Base-by-base conservation (phyloP, 2,888 invertebrate species). In the Chelonus formosanus region DNA sequence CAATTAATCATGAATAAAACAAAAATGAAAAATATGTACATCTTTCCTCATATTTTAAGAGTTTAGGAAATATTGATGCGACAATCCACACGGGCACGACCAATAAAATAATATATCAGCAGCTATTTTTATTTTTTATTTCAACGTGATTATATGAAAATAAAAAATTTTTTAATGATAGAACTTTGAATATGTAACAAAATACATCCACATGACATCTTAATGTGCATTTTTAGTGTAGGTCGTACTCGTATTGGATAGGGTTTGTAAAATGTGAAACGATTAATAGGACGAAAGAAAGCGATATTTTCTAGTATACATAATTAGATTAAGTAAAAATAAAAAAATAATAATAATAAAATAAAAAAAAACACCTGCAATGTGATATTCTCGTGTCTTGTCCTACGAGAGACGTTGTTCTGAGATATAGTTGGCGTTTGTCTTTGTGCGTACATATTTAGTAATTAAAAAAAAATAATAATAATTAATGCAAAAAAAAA, bases 371-470 rank as follows among this genome's bases (percentile, higher is more conserved):
- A 80, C 79, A 79, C 77, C 79, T 75, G 78, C 78, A 79, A 80
- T 82, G 82, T 82, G 81, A 82, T 82, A 82, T 81, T 81, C 81
- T 82, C 81, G 82, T 82, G 82, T 82, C 81, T 82, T 82, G 82
- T 82, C 80, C 74, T 76, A 81, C 81, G 80, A 79, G 80, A 81
- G 81, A 80, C 78, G 78, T 80, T 80, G 78, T 81, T 78, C 74
- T 78, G 76, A 75, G 72, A 73, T 75, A 71, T 73, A 74, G 69
- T 73, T 71, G 70, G 68, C 69, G 69, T 71, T 74, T 69, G 74
- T 69, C 69, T 71, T 70, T 68, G 69, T 67, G 69, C 67, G 66
- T 73, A 63, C 40, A 53, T 43, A 63, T 50, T 55, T 48, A 47
- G 48, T 64, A 52, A 47, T 4, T 50, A 53, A 69, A 59, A 31